phyloP scores from a whole-genome alignment of 2,888 invertebrate genomes.

The Neria commutata region DNA sequence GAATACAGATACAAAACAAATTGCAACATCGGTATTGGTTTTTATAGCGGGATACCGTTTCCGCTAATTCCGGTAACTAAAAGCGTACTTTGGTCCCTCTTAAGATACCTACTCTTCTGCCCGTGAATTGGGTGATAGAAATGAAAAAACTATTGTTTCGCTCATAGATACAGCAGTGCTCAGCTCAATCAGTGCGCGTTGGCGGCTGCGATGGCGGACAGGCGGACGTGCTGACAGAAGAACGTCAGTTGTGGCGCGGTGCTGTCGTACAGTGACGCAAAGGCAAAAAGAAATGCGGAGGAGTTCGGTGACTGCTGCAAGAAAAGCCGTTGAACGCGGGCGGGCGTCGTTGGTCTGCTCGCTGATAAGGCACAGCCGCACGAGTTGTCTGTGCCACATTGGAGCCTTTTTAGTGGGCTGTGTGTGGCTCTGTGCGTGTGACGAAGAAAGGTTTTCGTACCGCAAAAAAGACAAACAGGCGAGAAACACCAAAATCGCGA shows the following conservation, averaged over 20 bases:
- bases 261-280: background rate
- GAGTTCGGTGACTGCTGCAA: background rate
- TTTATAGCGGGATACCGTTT: no score
- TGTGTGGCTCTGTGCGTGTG: slow-evolving; percentile 20
- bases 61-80: no score
- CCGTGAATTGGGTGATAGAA: no score
- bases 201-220: background rate
- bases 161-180: background rate
- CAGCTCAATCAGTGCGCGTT: background rate
- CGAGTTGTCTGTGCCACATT: slow-evolving; percentile 13
- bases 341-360: background rate
- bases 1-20: background rate
- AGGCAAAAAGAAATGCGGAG: background rate
- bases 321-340: background rate
- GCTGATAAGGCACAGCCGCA: slow-evolving; percentile 30
- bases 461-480: background rate
- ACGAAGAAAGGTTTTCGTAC: slow-evolving; percentile 6
- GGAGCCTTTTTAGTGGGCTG: slow-evolving; percentile 12
- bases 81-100: no score
- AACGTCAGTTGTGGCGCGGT: background rate
- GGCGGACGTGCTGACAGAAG: background rate
- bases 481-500: slow-evolving; percentile 2
- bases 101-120: no score
- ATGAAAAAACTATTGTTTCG: background rate
- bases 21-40: background rate